Evolutionary conservation across 2,888 invertebrate genomes (phyloP).

Genomic region (Candidula unifasciata): DNA sequence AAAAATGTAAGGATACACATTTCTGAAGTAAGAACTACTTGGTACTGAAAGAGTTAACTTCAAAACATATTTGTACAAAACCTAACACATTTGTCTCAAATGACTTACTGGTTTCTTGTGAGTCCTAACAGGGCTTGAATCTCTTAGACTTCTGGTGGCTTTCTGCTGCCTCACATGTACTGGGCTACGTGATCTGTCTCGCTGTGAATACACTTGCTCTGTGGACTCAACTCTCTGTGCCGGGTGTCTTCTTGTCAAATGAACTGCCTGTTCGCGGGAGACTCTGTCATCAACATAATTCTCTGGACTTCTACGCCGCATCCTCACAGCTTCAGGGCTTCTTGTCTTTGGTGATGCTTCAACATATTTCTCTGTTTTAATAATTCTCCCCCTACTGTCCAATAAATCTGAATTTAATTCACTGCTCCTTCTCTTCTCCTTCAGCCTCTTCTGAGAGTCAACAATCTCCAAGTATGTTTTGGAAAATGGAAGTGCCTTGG

Average conservation of each 20-base stretch:
- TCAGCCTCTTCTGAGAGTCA: neutral
- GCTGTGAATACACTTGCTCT: neutral
- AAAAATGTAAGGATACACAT: too few relatives aligned
- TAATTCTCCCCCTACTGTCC: too few relatives aligned
- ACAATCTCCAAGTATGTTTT: conserved; percentile 3
- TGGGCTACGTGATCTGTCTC: neutral
- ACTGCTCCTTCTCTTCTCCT: neutral
- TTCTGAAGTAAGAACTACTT: too few relatives aligned
- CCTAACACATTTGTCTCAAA: too few relatives aligned
- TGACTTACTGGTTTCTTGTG: neutral
- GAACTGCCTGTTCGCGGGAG: too few relatives aligned
- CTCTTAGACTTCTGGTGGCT: neutral
- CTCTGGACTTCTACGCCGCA: neutral
- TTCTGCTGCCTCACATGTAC: neutral
- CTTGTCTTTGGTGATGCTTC: too few relatives aligned
- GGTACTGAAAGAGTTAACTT: too few relatives aligned
- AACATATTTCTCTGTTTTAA: too few relatives aligned
- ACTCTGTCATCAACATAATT: neutral
- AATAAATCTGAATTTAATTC: too few relatives aligned
- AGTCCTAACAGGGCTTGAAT: conserved; percentile 4
- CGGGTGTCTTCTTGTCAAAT: neutral
- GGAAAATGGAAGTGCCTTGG: conserved; percentile 9
- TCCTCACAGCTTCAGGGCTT: neutral
- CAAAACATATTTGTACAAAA: too few relatives aligned
- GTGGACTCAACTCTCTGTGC: neutral